phyloP scores from a whole-genome alignment of 1,140 invertebrate species.

The Meteorus sp. region DNA sequence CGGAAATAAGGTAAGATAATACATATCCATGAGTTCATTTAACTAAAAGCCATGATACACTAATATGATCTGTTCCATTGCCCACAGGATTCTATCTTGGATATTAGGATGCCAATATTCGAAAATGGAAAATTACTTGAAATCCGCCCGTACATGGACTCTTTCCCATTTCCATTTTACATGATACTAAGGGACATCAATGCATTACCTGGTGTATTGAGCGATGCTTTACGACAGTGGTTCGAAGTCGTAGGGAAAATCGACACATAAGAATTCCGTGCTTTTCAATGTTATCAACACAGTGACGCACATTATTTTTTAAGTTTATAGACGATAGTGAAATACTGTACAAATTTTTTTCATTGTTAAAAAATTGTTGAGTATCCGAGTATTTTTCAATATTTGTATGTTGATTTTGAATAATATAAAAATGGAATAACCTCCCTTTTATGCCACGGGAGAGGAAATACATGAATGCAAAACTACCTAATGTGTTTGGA shows the following conservation, averaged over 20 bases:
- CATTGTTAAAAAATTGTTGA: no score
- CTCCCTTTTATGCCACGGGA: no score
- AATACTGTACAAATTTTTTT: no score
- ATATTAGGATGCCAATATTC: slow-evolving; percentile 80
- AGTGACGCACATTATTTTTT: slow-evolving; percentile 13
- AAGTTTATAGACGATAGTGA: slow-evolving; percentile 15
- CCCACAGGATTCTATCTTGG: slow-evolving; percentile 85
- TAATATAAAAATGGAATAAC: no score
- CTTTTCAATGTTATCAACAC: no score
- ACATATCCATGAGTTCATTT: slow-evolving; percentile 15
- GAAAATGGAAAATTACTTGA: slow-evolving; percentile 64
- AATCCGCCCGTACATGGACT: slow-evolving; percentile 84
- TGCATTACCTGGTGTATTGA: slow-evolving; percentile 83
- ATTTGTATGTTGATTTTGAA: no score
- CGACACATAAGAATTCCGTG: slow-evolving; percentile 54
- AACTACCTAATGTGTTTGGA: no score
- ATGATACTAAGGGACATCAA: slow-evolving; percentile 89
- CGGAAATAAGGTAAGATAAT: slow-evolving; percentile 71
- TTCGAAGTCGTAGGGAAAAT: slow-evolving; percentile 89
- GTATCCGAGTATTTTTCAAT: no score
- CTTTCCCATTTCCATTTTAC: slow-evolving; percentile 99
- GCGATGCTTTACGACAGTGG: slow-evolving; percentile 97
- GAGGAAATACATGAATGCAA: no score
- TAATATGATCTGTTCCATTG: no score
- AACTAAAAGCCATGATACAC: no score